Evolutionary conservation across 2,888 invertebrate genomes (phyloP).

Genomic region (Platynereis dumerilii): DNA sequence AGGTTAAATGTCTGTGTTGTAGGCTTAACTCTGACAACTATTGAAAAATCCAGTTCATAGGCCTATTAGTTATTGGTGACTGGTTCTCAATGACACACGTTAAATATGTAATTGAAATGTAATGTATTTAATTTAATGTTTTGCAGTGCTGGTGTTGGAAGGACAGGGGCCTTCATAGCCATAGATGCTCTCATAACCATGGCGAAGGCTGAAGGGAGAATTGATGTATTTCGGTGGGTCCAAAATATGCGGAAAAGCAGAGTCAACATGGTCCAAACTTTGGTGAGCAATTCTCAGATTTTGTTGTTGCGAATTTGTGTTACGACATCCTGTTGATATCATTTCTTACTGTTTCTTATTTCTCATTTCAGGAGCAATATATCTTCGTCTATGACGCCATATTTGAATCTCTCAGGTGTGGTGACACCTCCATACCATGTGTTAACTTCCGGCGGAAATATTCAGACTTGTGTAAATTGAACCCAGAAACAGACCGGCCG

Average conservation of each 20-base stretch:
- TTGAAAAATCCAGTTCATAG: no score
- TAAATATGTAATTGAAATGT: no score
- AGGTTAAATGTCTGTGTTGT: no score
- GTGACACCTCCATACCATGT: conserved; percentile 40
- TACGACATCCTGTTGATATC: no score
- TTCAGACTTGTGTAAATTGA: conserved; percentile 28
- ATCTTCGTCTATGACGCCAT: conserved; percentile 41
- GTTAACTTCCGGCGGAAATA: conserved; percentile 35
- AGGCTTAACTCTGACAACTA: no score
- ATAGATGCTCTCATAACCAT: conserved; percentile 58
- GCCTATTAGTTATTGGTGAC: no score
- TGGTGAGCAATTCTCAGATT: conserved; percentile 24
- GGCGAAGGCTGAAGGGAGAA: conserved; percentile 51
- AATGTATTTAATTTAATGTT: no score
- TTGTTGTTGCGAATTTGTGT: no score
- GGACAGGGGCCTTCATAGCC: conserved; percentile 61
- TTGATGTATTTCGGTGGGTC: conserved; percentile 56
- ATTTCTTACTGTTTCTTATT: no score
- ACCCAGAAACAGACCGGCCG: conserved; percentile 34
- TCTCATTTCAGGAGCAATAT: conserved; percentile 37
- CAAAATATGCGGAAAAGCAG: conserved; percentile 58
- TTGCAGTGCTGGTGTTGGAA: conserved; percentile 60
- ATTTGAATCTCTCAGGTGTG: conserved; percentile 39
- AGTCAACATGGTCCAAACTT: conserved; percentile 62
- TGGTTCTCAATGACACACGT: no score